Conservation (phyloP, 1,140 invertebrate species). For the Danaus melanippus region DNA sequence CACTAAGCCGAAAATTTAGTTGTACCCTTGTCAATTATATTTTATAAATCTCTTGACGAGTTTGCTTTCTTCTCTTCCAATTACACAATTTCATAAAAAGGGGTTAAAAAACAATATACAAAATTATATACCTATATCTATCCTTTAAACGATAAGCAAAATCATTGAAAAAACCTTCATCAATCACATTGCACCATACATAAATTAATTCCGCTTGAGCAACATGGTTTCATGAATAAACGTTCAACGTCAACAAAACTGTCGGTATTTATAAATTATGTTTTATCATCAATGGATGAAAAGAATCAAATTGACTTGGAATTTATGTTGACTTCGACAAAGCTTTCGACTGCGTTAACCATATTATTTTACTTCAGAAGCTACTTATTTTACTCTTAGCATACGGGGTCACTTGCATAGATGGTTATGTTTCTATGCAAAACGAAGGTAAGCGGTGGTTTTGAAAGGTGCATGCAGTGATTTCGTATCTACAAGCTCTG, state of each 20-base stretch:
- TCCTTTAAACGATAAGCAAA: slow-evolving; percentile 15
- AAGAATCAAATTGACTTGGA: slow-evolving; percentile 13
- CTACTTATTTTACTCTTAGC: slow-evolving; percentile 7
- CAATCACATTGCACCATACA: slow-evolving; percentile 13
- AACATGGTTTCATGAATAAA: no score
- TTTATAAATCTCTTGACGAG: no score
- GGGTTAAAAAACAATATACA: no score
- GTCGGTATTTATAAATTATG: no score
- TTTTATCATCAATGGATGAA: slow-evolving; percentile 8
- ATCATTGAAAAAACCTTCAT: slow-evolving; percentile 20
- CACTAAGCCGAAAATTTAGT: neutral
- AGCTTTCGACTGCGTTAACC: no score
- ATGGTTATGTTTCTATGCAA: slow-evolving; percentile 17
- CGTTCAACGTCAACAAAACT: slow-evolving; percentile 16
- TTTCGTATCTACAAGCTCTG: no score
- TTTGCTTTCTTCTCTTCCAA: slow-evolving; percentile 4
- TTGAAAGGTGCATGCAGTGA: no score
- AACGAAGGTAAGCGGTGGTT: no score
- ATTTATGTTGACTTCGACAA: slow-evolving; percentile 23
- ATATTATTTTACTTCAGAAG: slow-evolving; percentile 16
- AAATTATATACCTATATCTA: slow-evolving; percentile 17
- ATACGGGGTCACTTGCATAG: slow-evolving; percentile 14
- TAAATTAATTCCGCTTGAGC: no score
- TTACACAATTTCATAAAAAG: slow-evolving; percentile 22
- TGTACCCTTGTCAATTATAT: no score